Conservation (phyloP, 2,797 vertebrate species). For the Cossypha caffra region DNA sequence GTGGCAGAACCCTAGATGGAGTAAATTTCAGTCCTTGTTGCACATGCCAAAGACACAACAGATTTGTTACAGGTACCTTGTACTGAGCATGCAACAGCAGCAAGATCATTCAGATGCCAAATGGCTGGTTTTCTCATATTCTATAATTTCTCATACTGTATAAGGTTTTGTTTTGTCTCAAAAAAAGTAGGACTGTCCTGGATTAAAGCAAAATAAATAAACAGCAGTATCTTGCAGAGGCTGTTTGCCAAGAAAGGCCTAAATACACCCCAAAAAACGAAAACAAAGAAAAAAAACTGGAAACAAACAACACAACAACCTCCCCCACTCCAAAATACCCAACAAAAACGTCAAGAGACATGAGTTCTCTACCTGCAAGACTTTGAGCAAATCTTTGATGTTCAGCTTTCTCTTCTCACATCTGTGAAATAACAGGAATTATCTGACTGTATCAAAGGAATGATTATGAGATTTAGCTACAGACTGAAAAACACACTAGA, state of each 20-base stretch:
- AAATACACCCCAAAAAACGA: neutral
- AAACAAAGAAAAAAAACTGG: neutral
- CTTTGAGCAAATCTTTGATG: neutral
- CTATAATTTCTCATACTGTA: neutral
- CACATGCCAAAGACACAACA: neutral
- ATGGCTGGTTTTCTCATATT: neutral
- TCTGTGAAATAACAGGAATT: neutral
- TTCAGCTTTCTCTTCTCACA: neutral
- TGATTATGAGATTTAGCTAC: neutral
- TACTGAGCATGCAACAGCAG: neutral
- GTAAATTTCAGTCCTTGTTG: neutral
- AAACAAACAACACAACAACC: neutral
- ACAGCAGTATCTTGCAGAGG: neutral
- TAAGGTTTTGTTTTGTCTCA: neutral
- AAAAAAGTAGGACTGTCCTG: neutral
- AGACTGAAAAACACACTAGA: neutral
- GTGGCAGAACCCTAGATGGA: neutral
- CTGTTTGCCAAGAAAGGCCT: neutral
- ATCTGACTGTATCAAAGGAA: neutral
- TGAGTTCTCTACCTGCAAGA: accelerated
- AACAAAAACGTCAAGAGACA: accelerated
- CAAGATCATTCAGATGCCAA: neutral
- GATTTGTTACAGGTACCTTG: neutral
- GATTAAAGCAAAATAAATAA: neutral
- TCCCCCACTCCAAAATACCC: neutral